A percentile compares a stretch with the other conserved stretches of the same genome.
phyloP scores from a whole-genome alignment of 2,797 vertebrate genomes.

The Acanthiza pusilla region DNA sequence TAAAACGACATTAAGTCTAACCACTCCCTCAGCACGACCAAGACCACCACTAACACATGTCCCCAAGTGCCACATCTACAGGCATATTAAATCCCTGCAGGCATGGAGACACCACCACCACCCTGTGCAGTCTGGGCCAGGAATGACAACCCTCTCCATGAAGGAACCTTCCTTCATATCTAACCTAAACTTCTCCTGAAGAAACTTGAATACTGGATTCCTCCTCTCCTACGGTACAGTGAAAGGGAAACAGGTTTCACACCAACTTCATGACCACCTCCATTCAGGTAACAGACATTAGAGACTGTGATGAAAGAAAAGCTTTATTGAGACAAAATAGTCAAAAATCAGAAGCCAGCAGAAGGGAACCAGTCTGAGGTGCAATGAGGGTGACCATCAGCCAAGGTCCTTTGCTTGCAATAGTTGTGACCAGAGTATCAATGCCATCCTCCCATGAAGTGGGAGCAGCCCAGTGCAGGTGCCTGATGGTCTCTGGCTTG shows the following conservation, averaged over 20 bases:
- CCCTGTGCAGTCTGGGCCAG: neutral
- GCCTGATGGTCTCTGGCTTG: too few relatives aligned
- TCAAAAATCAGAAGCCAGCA: too few relatives aligned
- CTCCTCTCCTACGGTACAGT: neutral
- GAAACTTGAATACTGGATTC: neutral
- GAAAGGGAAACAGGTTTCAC: neutral
- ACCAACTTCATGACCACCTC: neutral
- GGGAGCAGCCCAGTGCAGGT: too few relatives aligned
- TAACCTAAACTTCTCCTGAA: neutral
- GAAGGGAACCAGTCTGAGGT: neutral
- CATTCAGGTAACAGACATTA: neutral
- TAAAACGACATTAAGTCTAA: neutral
- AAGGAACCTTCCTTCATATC: neutral
- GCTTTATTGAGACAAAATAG: neutral
- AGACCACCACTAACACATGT: neutral
- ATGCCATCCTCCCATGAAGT: too few relatives aligned
- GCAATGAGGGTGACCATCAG: too few relatives aligned
- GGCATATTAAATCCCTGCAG: neutral
- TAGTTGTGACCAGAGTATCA: neutral
- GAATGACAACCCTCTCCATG: neutral
- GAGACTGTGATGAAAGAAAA: neutral
- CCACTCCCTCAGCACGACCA: neutral
- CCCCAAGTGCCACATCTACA: neutral
- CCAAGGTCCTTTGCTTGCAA: neutral
- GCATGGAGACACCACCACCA: neutral